Percentiles rank a stretch among this genome's conserved stretches.
Conservation (phyloP, 2,797 vertebrate genomes). For the Hozukius guyotensis region DNA sequence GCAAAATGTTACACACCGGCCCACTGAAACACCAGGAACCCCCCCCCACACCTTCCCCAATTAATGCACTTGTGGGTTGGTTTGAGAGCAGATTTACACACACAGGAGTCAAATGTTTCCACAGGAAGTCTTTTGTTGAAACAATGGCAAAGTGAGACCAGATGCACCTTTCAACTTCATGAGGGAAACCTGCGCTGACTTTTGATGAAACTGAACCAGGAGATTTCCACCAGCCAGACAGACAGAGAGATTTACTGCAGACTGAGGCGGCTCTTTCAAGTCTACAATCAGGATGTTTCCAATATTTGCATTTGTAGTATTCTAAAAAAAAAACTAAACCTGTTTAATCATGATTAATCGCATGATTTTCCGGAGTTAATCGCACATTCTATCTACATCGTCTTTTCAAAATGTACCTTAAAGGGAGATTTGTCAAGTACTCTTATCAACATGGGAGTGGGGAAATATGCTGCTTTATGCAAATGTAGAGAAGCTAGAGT, state of each 20-base stretch:
- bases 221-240: constrained; percentile 33
- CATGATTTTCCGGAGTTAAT: too few relatives aligned
- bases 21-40: constrained; percentile 24
- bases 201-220: constrained; percentile 20
- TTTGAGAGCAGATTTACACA: constrained; percentile 22
- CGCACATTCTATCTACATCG: too few relatives aligned
- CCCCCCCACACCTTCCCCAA: not conserved
- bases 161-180: constrained; percentile 5
- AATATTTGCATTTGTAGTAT: not conserved
- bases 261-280: not conserved
- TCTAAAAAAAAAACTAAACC: too few relatives aligned
- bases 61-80: constrained; percentile 23
- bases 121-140: constrained; percentile 53
- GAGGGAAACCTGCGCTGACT: constrained; percentile 31
- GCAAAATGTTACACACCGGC: not conserved
- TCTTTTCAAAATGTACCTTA: too few relatives aligned
- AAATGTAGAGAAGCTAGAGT: too few relatives aligned
- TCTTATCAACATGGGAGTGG: too few relatives aligned
- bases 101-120: constrained; percentile 52
- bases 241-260: not conserved
- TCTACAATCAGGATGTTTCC: not conserved
- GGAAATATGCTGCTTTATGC: too few relatives aligned
- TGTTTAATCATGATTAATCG: too few relatives aligned
- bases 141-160: not conserved
- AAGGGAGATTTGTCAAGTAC: too few relatives aligned